Evolutionary conservation across 1,140 invertebrate species (phyloP).

Genomic region (Doryteuthis pealeii): DNA sequence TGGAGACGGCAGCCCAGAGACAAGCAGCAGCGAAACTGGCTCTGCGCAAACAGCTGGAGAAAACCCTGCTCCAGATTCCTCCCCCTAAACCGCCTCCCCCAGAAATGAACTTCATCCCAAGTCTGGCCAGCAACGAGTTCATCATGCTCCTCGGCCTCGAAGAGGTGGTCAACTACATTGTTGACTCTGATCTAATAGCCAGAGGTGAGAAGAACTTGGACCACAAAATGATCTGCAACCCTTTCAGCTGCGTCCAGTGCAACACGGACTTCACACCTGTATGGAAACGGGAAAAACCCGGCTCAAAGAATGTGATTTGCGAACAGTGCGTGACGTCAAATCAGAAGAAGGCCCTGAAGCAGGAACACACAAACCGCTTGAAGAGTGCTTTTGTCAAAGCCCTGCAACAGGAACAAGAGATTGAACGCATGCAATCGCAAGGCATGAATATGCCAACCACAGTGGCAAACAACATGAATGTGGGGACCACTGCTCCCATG

Average conservation of each 20-base stretch:
- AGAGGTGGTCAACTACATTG: constrained; percentile 94
- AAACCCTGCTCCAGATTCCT: constrained; percentile 93
- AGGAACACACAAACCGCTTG: constrained; percentile 94
- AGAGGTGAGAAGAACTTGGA: constrained; percentile 52
- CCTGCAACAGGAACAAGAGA: constrained; percentile 96
- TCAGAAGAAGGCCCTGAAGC: constrained; percentile 95
- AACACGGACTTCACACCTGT: constrained; percentile 96
- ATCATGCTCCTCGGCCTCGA: constrained; percentile 95
- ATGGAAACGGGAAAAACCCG: constrained; percentile 92
- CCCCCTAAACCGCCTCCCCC: constrained; percentile 96
- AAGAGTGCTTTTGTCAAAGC: constrained; percentile 98
- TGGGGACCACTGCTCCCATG: constrained; percentile 15
- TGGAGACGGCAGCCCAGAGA: constrained; percentile 83
- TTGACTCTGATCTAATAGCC: constrained; percentile 63
- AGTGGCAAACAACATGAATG: constrained; percentile 21
- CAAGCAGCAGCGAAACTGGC: constrained; percentile 96
- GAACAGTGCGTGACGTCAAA: constrained; percentile 98
- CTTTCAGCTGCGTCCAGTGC: constrained; percentile 93
- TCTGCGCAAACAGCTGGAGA: constrained; percentile 95
- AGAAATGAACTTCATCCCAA: constrained; percentile 99
- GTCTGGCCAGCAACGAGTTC: constrained; percentile 95
- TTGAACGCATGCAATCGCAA: constrained; percentile 71
- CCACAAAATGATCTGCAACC: constrained; percentile 64
- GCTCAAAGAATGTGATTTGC: constrained; percentile 80
- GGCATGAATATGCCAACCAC: constrained; percentile 24